These are phyloP conservation scores for Sapajus apella DNA, from an alignment of 2,113 vertebrate species.

Conservation along the genomic window DNA sequence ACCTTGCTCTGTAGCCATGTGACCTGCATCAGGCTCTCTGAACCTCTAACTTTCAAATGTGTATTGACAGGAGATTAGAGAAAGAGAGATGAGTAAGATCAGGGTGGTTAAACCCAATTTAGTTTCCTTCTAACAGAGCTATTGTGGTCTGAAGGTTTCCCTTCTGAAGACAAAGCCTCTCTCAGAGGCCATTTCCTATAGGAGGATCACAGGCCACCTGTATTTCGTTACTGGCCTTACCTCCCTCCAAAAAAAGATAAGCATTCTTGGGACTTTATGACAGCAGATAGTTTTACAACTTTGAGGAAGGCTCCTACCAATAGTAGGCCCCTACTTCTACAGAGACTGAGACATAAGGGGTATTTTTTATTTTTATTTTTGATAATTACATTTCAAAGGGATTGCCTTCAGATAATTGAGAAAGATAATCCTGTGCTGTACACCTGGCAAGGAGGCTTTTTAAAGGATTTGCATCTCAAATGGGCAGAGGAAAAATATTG, in stretches of 20 bases:
- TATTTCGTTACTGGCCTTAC: background rate
- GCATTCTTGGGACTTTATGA: background rate
- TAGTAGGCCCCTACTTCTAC: background rate
- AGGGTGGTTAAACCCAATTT: background rate
- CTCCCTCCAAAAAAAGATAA: background rate
- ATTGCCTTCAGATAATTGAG: background rate
- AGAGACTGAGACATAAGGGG: background rate
- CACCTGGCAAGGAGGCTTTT: background rate
- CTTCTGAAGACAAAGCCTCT: background rate
- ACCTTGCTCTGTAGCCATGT: background rate
- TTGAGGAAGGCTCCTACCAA: background rate
- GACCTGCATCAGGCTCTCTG: background rate
- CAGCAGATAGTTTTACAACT: background rate
- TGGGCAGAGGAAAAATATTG: background rate
- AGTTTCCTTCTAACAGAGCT: background rate
- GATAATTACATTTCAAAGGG: background rate
- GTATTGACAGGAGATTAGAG: background rate
- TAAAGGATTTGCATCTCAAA: background rate
- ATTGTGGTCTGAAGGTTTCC: background rate
- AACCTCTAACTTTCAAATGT: background rate
- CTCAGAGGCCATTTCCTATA: background rate
- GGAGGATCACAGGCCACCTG: background rate
- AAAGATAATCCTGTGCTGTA: background rate
- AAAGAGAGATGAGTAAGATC: rapidly evolving
- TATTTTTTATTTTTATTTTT: background rate